Evolutionary conservation across 2,113 vertebrate genomes (phyloP).

Genomic region (Prionailurus bengalensis): DNA sequence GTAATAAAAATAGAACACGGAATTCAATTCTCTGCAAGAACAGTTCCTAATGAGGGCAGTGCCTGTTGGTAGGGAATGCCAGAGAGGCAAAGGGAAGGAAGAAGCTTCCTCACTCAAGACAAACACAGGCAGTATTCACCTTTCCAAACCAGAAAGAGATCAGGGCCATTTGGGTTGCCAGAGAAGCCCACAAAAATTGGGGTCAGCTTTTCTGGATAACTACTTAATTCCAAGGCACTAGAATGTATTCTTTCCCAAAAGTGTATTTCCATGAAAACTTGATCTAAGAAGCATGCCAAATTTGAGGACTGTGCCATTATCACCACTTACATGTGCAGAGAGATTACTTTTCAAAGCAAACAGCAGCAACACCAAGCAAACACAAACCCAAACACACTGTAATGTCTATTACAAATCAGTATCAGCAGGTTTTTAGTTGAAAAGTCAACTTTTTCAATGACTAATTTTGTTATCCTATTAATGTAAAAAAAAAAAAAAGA

Average conservation of each 20-base stretch:
- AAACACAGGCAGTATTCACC: not conserved
- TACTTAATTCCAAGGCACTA: conserved; percentile 11
- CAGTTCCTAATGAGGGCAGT: not conserved
- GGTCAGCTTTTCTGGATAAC: not conserved
- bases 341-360: not conserved
- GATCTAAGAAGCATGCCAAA: not conserved
- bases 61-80: too few species aligned
- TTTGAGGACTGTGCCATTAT: not conserved
- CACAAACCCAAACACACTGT: not conserved
- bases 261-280: not conserved
- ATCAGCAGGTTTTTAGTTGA: not conserved
- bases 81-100: not conserved
- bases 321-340: not conserved
- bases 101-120: not conserved
- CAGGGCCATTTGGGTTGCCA: not conserved
- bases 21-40: not conserved
- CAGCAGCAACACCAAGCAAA: not conserved
- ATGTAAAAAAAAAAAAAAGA: not conserved
- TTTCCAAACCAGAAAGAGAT: conserved; percentile 17
- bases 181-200: not conserved
- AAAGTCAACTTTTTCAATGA: conserved; percentile 45
- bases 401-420: not conserved
- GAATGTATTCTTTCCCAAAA: not conserved
- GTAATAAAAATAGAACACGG: not conserved
- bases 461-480: not conserved